phyloP scores from a whole-genome alignment of 2,797 vertebrate genomes.

The Esox lucius region DNA sequence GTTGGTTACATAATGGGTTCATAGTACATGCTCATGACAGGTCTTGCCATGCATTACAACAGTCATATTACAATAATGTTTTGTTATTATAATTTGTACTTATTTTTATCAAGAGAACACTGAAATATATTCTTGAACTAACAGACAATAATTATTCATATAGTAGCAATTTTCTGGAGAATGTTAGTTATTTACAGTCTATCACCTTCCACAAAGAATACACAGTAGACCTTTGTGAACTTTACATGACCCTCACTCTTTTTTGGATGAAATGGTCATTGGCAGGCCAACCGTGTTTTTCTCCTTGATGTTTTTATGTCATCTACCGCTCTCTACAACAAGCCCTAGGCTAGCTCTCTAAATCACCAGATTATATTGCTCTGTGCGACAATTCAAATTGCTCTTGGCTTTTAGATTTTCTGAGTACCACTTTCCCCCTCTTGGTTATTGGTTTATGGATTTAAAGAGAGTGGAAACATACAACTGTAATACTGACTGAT shows the following conservation, averaged over 20 bases:
- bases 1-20: background rate
- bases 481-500: slow-evolving; percentile 29
- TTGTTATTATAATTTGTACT: background rate
- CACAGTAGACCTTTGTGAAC: background rate
- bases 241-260: background rate
- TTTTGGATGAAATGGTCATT: background rate
- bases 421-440: slow-evolving; percentile 18
- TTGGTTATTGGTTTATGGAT: slow-evolving; percentile 61
- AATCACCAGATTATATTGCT: background rate
- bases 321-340: background rate
- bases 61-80: background rate
- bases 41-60: background rate
- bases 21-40: too few species aligned
- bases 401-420: background rate
- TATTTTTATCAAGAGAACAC: background rate
- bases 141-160: background rate
- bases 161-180: background rate
- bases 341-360: background rate
- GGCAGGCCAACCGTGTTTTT: background rate
- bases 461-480: slow-evolving; percentile 43
- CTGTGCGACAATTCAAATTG: background rate
- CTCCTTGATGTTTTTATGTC: background rate
- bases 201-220: background rate
- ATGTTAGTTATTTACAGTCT: background rate
- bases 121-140: background rate